Evolutionary conservation across 1,140 invertebrate genomes (phyloP), one percentile per base, ranked within the genome.

Genomic region (Lanistes nyassanus): DNA sequence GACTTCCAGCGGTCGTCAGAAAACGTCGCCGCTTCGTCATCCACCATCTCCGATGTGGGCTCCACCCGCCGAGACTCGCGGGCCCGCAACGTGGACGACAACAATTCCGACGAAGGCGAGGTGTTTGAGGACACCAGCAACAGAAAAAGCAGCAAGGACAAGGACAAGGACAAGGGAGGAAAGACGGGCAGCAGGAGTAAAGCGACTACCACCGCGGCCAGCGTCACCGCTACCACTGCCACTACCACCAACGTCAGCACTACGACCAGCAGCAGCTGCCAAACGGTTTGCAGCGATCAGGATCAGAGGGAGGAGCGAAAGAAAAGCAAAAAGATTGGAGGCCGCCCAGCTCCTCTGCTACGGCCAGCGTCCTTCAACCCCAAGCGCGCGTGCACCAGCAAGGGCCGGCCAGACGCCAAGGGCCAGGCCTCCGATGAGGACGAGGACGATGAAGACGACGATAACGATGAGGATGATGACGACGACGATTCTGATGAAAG

Each of bases 1-100:
- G 75, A 92, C 91, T 23, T 93, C 92, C 60, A 89, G 89, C 21
- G 79, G 88, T 65, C 86, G 86, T 60, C 70, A 75, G 82, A 83
- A 66, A 90, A 37, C 81, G 19, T 47, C 42, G 42, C 42, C 42
- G 42, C 80, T 23, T 37, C 76, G 76, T 72, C 73, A 53, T 76
- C 72, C 51, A 23, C 58, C 70, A 26, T 34, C 16, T 42, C 42
- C 19, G 56, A 37, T 5, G 39, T 23, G 19, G 4, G 29, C 53
- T 6, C 60, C 62, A 39, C 42, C 55, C 21, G 76, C 76, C 21
- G 76, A 73, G 26, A 29, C 36, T n/a, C 56, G 34, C 29, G 29
- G 23, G 9, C 29, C 11, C 68, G 51, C 68, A 56, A 26, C 16
- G 31, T 58, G 21, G 68, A 55, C 31, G 68, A 58, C 68, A 42